Evolutionary conservation across 2,797 vertebrate genomes (phyloP), one percentile per base, ranked within the genome.

Genomic region (Chaetophractus vellerosus): DNA sequence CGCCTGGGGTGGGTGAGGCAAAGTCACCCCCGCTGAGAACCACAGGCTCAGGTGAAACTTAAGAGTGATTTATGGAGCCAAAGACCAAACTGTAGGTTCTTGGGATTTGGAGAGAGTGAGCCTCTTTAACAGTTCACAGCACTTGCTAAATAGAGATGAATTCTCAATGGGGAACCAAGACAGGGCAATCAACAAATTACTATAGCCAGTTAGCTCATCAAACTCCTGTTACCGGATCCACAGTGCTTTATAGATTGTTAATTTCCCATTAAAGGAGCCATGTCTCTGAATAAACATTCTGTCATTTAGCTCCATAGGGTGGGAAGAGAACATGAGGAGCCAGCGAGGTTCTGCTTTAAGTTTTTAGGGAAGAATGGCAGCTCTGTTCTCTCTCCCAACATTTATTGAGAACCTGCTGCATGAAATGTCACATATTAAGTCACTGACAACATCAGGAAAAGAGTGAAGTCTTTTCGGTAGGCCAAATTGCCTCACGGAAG

Each of bases 181-280:
- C 90, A 84, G 50, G 87, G 86, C 72, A 71, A 88, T 50, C 38
- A 93, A 82, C 81, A 86, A 88, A 95, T 93, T 52, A 72, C 93
- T 74, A 79, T 33, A 74, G 92, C 79, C 84, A 3, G 90, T 88
- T 84, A 90, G 88, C 76, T 75, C 80, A 31, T 48, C 92, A 63
- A 64, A 88, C 50, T 45, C 78, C 88, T 48, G 92, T 85, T 23
- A 33, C 78, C 0, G 31, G 61, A 64, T 69, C 84, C 36, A 38
- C 31, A 14, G 3, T 11, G 33, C 82, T 95, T 48, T 88, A 85
- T 82, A 96, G 94, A 63, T 63, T 85, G 88, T 79, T 97, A 94
- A 96, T 96, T 93, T 93, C 88, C 93, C 92, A 86, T 93, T 95
- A 90, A 96, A 96, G 94, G 84, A 94, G 81, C 93, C 59, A 33